Conservation (phyloP, 1,140 invertebrate species). For the Drosophila suzukii region DNA sequence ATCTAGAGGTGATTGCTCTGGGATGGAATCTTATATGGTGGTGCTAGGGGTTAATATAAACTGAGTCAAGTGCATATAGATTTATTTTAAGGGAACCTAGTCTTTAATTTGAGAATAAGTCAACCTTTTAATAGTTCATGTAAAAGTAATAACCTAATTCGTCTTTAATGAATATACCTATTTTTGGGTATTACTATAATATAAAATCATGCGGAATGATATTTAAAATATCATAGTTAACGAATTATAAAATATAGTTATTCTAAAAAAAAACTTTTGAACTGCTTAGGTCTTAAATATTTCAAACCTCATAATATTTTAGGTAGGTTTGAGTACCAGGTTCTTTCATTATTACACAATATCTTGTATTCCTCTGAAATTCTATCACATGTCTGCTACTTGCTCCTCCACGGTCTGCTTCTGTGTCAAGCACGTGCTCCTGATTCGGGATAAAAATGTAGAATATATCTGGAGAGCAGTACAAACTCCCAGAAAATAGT, state of each 20-base stretch:
- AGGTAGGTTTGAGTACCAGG: too few species aligned
- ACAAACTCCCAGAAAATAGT: conserved; percentile 10
- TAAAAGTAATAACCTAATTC: too few species aligned
- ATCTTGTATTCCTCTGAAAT: neutral
- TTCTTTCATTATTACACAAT: too few species aligned
- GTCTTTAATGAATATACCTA: too few species aligned
- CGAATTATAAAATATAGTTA: too few species aligned
- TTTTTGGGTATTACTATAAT: too few species aligned
- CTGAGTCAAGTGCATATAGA: neutral
- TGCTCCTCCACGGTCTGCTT: neutral
- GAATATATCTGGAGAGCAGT: conserved; percentile 14
- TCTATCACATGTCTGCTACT: too few species aligned
- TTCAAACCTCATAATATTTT: too few species aligned
- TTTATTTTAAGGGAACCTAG: neutral
- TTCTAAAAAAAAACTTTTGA: too few species aligned
- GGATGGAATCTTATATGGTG: neutral
- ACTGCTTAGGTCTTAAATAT: too few species aligned
- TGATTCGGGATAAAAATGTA: conserved; percentile 1
- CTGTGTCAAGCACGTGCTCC: conserved; percentile 23
- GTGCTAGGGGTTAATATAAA: neutral
- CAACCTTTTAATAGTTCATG: neutral
- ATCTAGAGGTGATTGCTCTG: conserved; percentile 3
- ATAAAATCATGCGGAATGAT: too few species aligned
- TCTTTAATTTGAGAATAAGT: neutral
- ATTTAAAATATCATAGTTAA: too few species aligned